phyloP scores from a whole-genome alignment of 92 coral and sea anemone species.

The Actinernus sp. region DNA sequence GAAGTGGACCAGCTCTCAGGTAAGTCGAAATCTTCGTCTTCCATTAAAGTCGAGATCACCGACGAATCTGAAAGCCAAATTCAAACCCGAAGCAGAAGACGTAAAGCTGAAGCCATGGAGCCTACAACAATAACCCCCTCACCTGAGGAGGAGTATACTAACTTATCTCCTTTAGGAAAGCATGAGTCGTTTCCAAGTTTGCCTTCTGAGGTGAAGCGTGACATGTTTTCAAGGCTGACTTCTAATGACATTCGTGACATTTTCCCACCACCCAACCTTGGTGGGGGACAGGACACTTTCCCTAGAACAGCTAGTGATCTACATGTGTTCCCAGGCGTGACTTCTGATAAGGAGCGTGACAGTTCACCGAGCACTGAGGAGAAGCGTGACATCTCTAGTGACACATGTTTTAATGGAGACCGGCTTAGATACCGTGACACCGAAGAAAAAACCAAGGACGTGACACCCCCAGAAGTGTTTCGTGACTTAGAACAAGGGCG shows the following conservation, averaged over 20 bases:
- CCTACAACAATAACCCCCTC: too few species aligned
- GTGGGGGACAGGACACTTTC: too few species aligned
- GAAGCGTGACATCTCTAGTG: background rate
- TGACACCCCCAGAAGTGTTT: background rate
- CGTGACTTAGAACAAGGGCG: conserved; percentile 47
- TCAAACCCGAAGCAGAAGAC: conserved; percentile 70
- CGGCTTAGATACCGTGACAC: background rate
- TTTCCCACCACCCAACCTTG: background rate
- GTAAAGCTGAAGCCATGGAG: conserved; percentile 58
- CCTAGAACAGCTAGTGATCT: too few species aligned
- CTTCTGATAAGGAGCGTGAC: background rate
- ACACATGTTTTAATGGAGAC: background rate
- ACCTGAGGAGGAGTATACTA: too few species aligned
- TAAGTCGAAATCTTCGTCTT: background rate
- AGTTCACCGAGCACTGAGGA: background rate
- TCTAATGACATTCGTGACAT: conserved; percentile 1
- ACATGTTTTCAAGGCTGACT: background rate
- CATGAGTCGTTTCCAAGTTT: too few species aligned
- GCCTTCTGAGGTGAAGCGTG: background rate
- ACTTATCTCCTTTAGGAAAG: too few species aligned
- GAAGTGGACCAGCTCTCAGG: background rate
- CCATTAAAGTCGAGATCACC: background rate
- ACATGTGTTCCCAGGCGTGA: background rate
- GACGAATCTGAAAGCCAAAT: conserved; percentile 16
- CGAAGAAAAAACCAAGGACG: background rate